Evolutionary conservation across 2,797 vertebrate genomes (phyloP), one percentile per base, ranked within the genome.

Genomic region (Enteromius treurensis): DNA sequence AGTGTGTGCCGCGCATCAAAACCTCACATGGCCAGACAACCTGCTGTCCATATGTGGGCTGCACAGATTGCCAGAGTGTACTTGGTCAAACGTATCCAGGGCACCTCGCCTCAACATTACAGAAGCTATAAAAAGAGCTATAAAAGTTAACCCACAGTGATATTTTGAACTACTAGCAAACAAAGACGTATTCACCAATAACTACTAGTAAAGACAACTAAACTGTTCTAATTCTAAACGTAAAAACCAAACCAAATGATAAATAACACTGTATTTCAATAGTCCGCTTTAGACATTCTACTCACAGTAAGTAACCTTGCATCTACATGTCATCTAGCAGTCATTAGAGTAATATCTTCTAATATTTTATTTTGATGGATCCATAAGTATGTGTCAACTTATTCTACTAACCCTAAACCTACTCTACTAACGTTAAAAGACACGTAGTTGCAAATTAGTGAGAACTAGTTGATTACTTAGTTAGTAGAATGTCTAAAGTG

Each of bases 11-110:
- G 2, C n/a, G 55, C 23, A 65, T 15, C 75, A 67, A 40, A 65
- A 51, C 47, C 81, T 77, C 49, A 11, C 49, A 58, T 42, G 34
- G 58, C 81, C 62, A 7, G 60, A 75, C 23, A 40, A 76, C 62
- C 73, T 32, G 60, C 29, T 67, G 3, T 60, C 60, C 71, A n/a
- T 76, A 32, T 76, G 45, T 55, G 10, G 19, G 10, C 68, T 77
- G 47, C 32, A 21, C 42, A 68, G 60, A 75, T 19, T 17, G 14
- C 73, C 8, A 40, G 6, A 3, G 47, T 40, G 3, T 5, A 19
- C 70, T 23, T 40, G 6, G 3, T 5, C 60, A 32, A 53, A 40
- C 2, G 29, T 14, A 53, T 75, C 45, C 37, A 62, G 29, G 23
- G 21, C 40, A 64, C 17, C 21, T n/a, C 26, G 32, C 67, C 49